phyloP scores from a whole-genome alignment of 2,888 invertebrate genomes.

The Drosophila leonis region DNA sequence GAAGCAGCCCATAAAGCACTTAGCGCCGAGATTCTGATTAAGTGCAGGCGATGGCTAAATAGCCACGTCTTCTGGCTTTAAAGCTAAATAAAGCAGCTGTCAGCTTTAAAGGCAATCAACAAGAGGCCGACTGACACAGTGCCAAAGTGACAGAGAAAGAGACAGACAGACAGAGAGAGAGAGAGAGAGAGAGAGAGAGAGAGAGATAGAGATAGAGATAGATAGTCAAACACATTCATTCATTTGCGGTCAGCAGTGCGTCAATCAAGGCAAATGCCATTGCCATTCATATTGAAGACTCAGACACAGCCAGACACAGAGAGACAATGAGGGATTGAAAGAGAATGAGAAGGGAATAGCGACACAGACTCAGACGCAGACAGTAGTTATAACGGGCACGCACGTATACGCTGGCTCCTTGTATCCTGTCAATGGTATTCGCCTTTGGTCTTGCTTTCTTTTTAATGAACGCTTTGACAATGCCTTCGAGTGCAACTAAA shows the following conservation, averaged over 20 bases:
- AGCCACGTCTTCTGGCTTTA: slow-evolving; percentile 36
- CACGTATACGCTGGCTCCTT: slow-evolving; percentile 45
- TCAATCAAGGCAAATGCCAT: slow-evolving; percentile 75
- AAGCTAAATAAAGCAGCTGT: slow-evolving; percentile 32
- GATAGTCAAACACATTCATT: slow-evolving; percentile 35
- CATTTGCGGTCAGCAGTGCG: slow-evolving; percentile 72
- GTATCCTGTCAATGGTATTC: slow-evolving; percentile 43
- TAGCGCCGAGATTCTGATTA: slow-evolving; percentile 81
- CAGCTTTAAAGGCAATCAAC: slow-evolving; percentile 63
- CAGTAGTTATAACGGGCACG: slow-evolving; percentile 40
- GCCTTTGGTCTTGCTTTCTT: slow-evolving; percentile 39
- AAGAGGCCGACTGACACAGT: slow-evolving; percentile 1
- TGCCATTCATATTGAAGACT: slow-evolving; percentile 45
- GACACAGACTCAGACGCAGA: background rate
- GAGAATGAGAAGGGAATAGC: background rate
- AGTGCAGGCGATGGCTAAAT: slow-evolving; percentile 45
- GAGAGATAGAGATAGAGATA: slow-evolving; percentile 5
- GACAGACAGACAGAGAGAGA: background rate
- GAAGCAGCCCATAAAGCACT: slow-evolving; percentile 61
- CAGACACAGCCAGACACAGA: slow-evolving; percentile 16
- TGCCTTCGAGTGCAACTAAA: slow-evolving; percentile 70
- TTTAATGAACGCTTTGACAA: slow-evolving; percentile 80
- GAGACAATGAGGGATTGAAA: slow-evolving; percentile 4
- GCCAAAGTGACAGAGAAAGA: background rate
- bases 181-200: background rate